phyloP scores from a whole-genome alignment of 2,888 invertebrate genomes.

The Lithophane socia region DNA sequence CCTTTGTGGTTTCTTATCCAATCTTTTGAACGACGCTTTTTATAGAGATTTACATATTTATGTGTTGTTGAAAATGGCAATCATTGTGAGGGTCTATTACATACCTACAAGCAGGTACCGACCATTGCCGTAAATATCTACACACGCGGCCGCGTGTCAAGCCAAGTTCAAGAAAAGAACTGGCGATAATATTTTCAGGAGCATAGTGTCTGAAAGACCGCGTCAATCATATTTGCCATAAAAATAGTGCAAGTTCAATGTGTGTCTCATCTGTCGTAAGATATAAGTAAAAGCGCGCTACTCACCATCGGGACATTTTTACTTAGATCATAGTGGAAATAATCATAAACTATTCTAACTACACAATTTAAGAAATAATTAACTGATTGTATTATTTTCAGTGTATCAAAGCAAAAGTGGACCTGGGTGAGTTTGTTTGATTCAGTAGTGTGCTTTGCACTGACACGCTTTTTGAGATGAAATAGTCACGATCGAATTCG shows the following conservation, averaged over 20 bases:
- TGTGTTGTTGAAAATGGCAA: conserved; percentile 21
- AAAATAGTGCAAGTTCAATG: conserved; percentile 26
- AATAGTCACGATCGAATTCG: conserved; percentile 26
- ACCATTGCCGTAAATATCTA: too few species aligned
- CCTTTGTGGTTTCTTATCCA: too few species aligned
- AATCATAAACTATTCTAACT: conserved; percentile 21
- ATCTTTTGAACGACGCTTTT: not conserved
- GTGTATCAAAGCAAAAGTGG: conserved; percentile 88
- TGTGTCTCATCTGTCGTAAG: conserved; percentile 3
- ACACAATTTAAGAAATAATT: conserved; percentile 62
- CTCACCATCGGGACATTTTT: conserved; percentile 65
- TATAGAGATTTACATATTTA: conserved; percentile 19
- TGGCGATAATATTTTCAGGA: conserved; percentile 8
- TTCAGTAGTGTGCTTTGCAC: conserved; percentile 76
- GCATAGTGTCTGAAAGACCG: not conserved
- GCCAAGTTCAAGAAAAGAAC: too few species aligned
- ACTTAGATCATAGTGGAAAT: conserved; percentile 54
- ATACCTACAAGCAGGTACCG: too few species aligned
- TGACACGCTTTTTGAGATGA: conserved; percentile 70
- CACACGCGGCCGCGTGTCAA: too few species aligned
- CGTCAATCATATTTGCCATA: not conserved
- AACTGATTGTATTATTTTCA: conserved; percentile 84
- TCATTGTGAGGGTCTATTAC: conserved; percentile 13
- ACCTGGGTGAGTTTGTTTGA: conserved; percentile 84
- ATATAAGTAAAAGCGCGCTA: conserved; percentile 1